Evolutionary conservation across 2,797 vertebrate genomes (phyloP), one percentile per base, ranked within the genome.

Genomic region (Helicolenus hilgendorfi): DNA sequence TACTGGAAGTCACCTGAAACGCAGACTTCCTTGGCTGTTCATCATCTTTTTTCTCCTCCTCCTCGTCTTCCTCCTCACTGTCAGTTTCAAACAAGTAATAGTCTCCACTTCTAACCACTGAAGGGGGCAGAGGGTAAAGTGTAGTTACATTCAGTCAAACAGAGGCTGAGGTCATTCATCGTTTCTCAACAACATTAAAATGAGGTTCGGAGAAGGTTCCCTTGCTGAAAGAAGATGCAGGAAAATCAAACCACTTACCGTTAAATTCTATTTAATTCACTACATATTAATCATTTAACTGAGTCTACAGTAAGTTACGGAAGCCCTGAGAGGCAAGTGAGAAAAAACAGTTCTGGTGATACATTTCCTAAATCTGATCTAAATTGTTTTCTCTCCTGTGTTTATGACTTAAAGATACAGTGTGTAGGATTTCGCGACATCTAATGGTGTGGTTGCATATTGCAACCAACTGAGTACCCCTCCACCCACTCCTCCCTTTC

Each of bases 21-120:
- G 99, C 98, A 3, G 99, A 99, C 94, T 98, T 99, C 92, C 97
- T 98, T 1, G 98, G 98, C 3, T 90, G 98, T 0, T 99, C 98
- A 1, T 98, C 98, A 5, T 98, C 98, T 91, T 97, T 98, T 92
- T 98, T 97, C 55, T 99, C 98, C 8, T 99, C 99, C 26, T 99
- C 98, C 49, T 98, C 97, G 71, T 99, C 99, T 75, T 99, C 99
- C 49, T 99, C 99, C 97, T 99, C 99, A 83, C 99, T 99, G 92
- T 99, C 99, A 93, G 99, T 99, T 97, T 99, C 99, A 99, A 99
- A 99, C 92, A 99, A 98, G 98, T 99, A 99, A 98, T 99, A 99
- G 98, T 99, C 99, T 97, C 99, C 99, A 97, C 99, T 99, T 96
- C 98, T 99, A 95, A 99, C 98, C 99, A 99, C 99, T 99, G 97